These are phyloP conservation scores for Australoheros scitulus DNA, from an alignment of 2,113 vertebrate species.

Conservation along the genomic window DNA sequence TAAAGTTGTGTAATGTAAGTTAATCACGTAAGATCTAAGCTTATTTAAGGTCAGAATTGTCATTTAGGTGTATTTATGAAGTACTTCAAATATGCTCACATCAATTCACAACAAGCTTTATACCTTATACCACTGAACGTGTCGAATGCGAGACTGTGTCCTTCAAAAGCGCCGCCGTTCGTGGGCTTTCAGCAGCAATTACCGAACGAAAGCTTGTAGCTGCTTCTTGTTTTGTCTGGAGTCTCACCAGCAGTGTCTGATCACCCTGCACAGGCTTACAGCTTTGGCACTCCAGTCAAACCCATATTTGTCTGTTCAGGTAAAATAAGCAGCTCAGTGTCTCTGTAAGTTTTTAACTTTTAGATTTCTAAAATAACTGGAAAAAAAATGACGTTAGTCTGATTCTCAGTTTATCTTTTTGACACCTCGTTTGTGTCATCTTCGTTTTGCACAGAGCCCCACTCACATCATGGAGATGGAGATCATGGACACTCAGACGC, in stretches of 20 bases:
- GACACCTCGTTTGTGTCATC: not conserved
- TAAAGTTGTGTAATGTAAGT: not conserved
- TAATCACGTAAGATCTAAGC: no score
- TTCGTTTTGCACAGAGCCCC: slow-evolving; percentile 77
- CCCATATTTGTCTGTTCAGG: not conserved
- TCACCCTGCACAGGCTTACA: not conserved
- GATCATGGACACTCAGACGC: slow-evolving; percentile 61
- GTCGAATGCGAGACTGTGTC: no score
- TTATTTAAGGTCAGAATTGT: no score
- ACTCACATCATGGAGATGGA: slow-evolving; percentile 78
- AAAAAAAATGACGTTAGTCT: not conserved
- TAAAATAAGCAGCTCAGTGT: not conserved
- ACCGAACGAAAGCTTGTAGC: no score
- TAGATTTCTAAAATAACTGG: not conserved
- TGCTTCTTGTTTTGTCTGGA: no score
- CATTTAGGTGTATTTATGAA: not conserved
- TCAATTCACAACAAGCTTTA: not conserved
- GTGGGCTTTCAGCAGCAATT: no score
- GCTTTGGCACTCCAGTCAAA: not conserved
- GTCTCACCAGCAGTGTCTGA: no score
- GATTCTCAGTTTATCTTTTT: not conserved
- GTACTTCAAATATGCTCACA: not conserved
- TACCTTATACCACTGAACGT: no score
- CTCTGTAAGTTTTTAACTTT: not conserved
- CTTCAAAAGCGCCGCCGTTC: no score